These are phyloP conservation scores for Auanema sp. DNA, from an alignment of 2,888 invertebrate genomes.

Conservation along the genomic window DNA sequence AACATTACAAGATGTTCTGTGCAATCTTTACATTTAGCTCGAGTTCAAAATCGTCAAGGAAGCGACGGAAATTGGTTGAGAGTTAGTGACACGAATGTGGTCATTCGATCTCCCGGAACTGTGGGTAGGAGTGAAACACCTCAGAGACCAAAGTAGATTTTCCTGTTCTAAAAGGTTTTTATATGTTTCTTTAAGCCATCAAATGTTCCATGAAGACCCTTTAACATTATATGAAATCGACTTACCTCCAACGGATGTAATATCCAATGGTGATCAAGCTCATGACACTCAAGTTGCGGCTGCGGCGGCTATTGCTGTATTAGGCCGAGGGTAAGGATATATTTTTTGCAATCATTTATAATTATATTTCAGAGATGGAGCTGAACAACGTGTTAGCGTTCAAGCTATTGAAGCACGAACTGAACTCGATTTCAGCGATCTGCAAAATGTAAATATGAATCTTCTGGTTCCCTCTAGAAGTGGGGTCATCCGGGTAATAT, in stretches of 20 bases:
- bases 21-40: conserved; percentile 5
- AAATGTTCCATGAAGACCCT: conserved; percentile 6
- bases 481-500: too few species aligned
- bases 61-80: conserved; percentile 24
- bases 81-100: conserved; percentile 33
- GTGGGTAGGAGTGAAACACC: conserved; percentile 23
- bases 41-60: conserved; percentile 7
- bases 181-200: conserved; percentile 5
- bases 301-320: conserved; percentile 37
- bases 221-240: conserved; percentile 40
- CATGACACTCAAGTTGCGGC: conserved; percentile 41
- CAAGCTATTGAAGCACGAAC: too few species aligned
- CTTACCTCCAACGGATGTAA: conserved; percentile 23
- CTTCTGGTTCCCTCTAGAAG: too few species aligned
- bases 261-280: conserved; percentile 11
- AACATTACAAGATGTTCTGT: too few species aligned
- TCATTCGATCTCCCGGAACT: conserved; percentile 37
- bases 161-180: background rate
- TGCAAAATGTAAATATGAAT: too few species aligned
- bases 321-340: conserved; percentile 28
- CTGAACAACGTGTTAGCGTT: too few species aligned
- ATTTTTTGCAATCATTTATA: background rate
- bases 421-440: too few species aligned
- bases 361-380: too few species aligned
- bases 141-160: background rate